These are phyloP conservation scores for Petrosia ficiformis DNA, from an alignment of 37 sponge, comb jelly and placozoan species.

Conservation along the genomic window DNA sequence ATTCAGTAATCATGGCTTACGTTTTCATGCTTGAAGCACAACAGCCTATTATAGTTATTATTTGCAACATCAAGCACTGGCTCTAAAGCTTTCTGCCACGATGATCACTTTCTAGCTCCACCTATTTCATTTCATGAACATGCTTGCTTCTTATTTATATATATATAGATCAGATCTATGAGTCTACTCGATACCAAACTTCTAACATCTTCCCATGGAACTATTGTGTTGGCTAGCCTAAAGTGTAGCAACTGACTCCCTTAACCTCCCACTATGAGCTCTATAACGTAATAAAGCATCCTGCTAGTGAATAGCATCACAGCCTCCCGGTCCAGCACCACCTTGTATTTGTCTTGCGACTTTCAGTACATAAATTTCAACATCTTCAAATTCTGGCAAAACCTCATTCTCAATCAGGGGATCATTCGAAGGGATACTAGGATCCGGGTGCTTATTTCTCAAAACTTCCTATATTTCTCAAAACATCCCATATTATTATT, in stretches of 20 bases:
- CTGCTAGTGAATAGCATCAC: background rate
- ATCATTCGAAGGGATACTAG: background rate
- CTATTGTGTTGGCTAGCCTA: conserved; percentile 13
- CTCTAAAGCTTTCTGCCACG: too few relatives aligned
- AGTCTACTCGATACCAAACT: background rate
- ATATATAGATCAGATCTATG: too few relatives aligned
- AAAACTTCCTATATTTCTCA: conserved; percentile 2
- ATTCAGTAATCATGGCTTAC: too few relatives aligned
- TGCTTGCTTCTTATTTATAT: too few relatives aligned
- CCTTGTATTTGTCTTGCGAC: background rate
- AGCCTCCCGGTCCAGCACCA: conserved; percentile 9
- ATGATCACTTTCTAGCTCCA: too few relatives aligned
- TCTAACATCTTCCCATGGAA: conserved; percentile 15
- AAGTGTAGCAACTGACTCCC: background rate
- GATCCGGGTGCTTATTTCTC: background rate
- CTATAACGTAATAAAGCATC: conserved; percentile 7
- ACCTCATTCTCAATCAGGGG: background rate
- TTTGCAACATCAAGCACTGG: too few relatives aligned
- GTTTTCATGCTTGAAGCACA: too few relatives aligned
- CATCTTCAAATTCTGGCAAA: conserved; percentile 5
- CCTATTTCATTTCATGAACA: too few relatives aligned
- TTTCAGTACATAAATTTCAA: conserved; percentile 4
- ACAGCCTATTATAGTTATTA: too few relatives aligned
- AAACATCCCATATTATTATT: background rate
- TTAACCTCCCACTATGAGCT: background rate